Percentiles rank a stretch among this genome's conserved stretches.
These are phyloP conservation scores for Lycodopsis pacificus DNA, from an alignment of 2,797 vertebrate species.

Conservation along the genomic window DNA sequence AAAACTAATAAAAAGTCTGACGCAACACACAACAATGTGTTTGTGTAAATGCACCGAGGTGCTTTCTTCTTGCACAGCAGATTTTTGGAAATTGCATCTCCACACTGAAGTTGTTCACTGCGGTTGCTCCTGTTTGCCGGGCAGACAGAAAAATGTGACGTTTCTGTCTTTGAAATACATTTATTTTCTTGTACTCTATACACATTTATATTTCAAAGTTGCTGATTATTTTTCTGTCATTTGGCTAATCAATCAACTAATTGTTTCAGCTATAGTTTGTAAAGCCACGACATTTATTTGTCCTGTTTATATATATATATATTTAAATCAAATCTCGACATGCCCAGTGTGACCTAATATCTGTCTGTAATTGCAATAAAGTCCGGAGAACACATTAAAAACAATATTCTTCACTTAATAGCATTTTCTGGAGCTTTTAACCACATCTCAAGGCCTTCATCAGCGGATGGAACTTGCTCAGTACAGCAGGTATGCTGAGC, in stretches of 20 bases:
- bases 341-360: background rate
- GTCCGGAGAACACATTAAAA: background rate
- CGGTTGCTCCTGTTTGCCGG: background rate
- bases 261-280: background rate
- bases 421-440: background rate
- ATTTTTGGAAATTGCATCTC: background rate
- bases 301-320: background rate
- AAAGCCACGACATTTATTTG: background rate
- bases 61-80: background rate
- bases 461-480: background rate
- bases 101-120: background rate
- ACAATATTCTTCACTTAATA: background rate
- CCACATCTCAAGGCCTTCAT: background rate
- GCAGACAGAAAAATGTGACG: background rate
- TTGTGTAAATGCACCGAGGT: background rate
- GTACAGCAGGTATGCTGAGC: background rate
- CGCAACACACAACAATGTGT: background rate
- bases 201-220: background rate
- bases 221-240: background rate
- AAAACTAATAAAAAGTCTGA: background rate
- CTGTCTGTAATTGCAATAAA: background rate
- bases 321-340: background rate
- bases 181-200: background rate
- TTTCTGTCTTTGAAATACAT: background rate
- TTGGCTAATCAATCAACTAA: background rate